Evolutionary conservation across 35 echinoderm and acorn worm species (phyloP), one percentile per base, ranked within the genome.

Genomic region (Strongylocentrotus purpuratus): DNA sequence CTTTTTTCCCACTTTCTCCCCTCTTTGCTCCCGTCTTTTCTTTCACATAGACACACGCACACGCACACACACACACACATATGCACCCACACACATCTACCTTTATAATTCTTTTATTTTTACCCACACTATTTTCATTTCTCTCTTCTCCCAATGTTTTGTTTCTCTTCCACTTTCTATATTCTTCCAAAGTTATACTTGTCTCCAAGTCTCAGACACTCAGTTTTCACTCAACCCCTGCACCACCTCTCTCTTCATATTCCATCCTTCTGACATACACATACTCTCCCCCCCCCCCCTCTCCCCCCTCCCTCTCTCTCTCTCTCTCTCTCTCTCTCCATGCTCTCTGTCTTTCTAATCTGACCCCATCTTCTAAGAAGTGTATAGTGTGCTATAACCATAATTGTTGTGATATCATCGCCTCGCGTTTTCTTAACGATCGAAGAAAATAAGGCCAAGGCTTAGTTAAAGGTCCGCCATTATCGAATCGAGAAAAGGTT

Each of bases 401-500:
- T 78, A 7, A 78, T 78, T 78, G 65, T 78, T 78, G 65, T 78
- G 65, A 78, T 78, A 78, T 78, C 65, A 78, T 78, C 28, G 25
- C 65, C 65, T 28, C 20, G 65, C 65, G 65, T 78, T 78, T 78
- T 78, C 22, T n/a, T 78, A 78, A 78, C 65, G 65, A 78, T 78
- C 65, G 65, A n/a, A 78, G 65, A 28, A 78, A 78, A 78, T n/a
- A 78, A 28, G 65, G 65, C 20, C 65, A 78, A 78, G 65, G 20
- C 65, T 78, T 78, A n/a, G 22, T n/a, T 78, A 78, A 78, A 78
- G 65, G 65, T 8, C 65, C 65, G 65, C 65, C 65, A 78, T 78
- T 78, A 78, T 78, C 65, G 65, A 78, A n/a, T 78, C 65, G 65
- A 78, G 65, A 78, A 78, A 78, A 78, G 65, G 65, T 78, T 78